Base-by-base conservation (phyloP, 2,797 vertebrate species). In the Enoplosus armatus region DNA sequence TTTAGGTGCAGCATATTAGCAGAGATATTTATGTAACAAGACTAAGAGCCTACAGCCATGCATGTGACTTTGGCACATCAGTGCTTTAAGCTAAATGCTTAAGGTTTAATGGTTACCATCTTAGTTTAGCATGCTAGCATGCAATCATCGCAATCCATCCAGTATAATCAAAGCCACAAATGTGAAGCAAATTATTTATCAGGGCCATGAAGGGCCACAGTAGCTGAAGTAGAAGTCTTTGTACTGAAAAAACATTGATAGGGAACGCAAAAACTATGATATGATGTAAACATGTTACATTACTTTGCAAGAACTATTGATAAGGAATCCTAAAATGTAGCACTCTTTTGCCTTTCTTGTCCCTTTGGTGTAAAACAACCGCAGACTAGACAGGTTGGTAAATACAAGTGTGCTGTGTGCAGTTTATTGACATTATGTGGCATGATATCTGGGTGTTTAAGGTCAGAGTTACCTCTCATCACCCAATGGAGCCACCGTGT, bases 391-490 rank as follows among this genome's bases (percentile, higher is more conserved):
- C 71, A 69, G 73, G 63, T 51, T 56, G 58, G 61, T 53, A 79
- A 84, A 85, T 75, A 78, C 43, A 35, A 64, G 43, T 62, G 27
- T 51, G 37, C 62, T 39, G 9, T 39, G n/a, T 62, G 26, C n/a
- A 75, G 64, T 80, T 80, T 81, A 74, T 70, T 87, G 75, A 85
- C 60, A 61, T 80, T 51, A 24, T 39, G 53, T 82, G 74, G 8
- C 79, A 65, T 51, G 59, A 72, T 75, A 59, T 77, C 11, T 71
- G 11, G 14, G 29, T 67, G 62, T 47, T 72, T 14, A 79, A 74
- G 56, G 58, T 69, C 79, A 65, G 5, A 43, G 48, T 58, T 65
- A 72, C 56, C 68, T 65, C 33, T 65, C 39, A 43, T 53, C 22
- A 35, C 18, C 20, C n/a, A 50, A 18, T 59, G 24, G 41, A 41